Evolutionary conservation across 2,888 invertebrate species (phyloP), one percentile per base, ranked within the genome.

Genomic region (Cremastinae sp.): DNA sequence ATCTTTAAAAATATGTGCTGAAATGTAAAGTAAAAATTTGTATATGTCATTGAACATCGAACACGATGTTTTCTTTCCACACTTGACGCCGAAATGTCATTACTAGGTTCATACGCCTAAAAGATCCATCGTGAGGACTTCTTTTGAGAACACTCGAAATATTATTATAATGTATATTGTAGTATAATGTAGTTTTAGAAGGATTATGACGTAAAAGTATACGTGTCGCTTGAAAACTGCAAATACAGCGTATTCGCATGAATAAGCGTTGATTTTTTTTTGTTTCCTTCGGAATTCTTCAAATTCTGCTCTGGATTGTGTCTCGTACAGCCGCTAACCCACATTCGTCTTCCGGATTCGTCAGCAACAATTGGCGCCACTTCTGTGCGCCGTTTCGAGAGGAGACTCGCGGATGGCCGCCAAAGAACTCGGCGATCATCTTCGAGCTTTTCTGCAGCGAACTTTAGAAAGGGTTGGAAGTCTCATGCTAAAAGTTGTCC

Each of bases 301-400:
- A 10, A 14, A 28, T 51, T 59, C 22, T 43, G 45, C 22, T 65
- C 22, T 34, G 2, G 4, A 5, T 14, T 20, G 16, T 41, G 22
- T 47, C 38, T 18, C 43, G 49, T 28, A 59, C 49, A 45, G 16
- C 64, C 58, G 49, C 51, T 76, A 76, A 76, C 76, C 76, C 76
- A 76, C 65, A 76, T 76, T 76, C 73, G 73, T 61, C 73, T 73
- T 65, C 62, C 69, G 69, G 34, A 73, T 73, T 76, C 73, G 69
- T 76, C 76, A 61, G 73, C 76, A 41, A 76, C 76, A 76, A 76
- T 76, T 73, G 69, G 61, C 69, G 51, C 54, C 74, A 74, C 76
- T 77, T 74, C 68, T 65, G 73, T 34, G 70, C 43, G 54, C 38
- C 61, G 43, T 74, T 77, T 77, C 53, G 70, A 77, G 73, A 51